A percentile compares a stretch with the other conserved stretches of the same genome.
phyloP scores from a whole-genome alignment of 2,113 vertebrate species.

The Limnothrissa miodon region DNA sequence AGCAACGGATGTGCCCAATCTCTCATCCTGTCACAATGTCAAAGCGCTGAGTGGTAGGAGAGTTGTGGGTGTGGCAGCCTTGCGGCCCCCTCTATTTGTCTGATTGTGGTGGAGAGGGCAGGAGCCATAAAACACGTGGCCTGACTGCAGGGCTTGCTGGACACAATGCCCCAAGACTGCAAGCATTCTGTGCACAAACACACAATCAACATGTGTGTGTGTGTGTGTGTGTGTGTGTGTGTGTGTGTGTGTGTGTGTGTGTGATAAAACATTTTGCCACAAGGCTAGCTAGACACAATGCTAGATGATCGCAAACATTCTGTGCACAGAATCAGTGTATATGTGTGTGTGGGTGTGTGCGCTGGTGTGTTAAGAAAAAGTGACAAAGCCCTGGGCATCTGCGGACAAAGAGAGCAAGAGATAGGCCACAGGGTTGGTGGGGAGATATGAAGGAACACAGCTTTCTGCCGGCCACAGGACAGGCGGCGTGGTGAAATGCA shows the following conservation, averaged over 20 bases:
- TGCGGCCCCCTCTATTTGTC: neutral
- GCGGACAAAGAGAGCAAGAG: constrained; percentile 8
- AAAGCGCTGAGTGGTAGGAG: neutral
- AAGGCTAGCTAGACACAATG: neutral
- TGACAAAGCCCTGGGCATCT: neutral
- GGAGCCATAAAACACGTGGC: neutral
- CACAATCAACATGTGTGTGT: neutral
- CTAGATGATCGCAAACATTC: neutral
- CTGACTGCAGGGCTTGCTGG: neutral
- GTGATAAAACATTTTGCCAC: neutral
- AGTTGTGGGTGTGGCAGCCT: neutral
- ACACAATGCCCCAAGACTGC: neutral
- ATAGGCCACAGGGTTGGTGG: neutral
- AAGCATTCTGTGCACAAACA: neutral
- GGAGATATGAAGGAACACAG: neutral
- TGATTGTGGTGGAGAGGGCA: neutral
- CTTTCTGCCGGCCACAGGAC: neutral
- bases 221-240: neutral
- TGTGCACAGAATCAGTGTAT: neutral
- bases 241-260: no score
- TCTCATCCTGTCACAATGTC: neutral
- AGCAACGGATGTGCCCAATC: neutral
- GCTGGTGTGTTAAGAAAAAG: neutral
- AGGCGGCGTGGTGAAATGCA: neutral
- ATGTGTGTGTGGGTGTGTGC: neutral